Conservation (phyloP, 2,113 vertebrate genomes). For the Prinia subflava region DNA sequence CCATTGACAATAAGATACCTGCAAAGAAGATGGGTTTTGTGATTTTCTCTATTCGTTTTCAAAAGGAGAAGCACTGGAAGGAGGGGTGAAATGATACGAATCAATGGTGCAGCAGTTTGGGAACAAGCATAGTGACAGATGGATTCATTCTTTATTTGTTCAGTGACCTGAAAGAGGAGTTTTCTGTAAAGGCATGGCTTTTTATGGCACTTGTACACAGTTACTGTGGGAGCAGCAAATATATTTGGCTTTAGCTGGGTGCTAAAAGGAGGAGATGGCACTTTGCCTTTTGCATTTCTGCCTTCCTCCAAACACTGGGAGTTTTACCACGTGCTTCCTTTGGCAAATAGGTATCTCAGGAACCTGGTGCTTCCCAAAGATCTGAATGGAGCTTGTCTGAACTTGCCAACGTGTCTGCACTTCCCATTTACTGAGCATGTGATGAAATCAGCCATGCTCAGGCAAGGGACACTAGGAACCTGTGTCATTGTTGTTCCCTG, state of each 20-base stretch:
- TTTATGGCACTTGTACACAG: background rate
- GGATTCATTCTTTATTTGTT: background rate
- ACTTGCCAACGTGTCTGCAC: background rate
- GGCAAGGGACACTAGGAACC: background rate
- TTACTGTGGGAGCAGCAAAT: background rate
- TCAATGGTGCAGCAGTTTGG: background rate
- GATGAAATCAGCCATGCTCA: background rate
- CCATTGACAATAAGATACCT: background rate
- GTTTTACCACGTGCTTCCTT: background rate
- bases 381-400: background rate
- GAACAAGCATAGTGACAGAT: background rate
- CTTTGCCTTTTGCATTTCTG: background rate
- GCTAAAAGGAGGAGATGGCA: background rate
- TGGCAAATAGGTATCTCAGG: background rate
- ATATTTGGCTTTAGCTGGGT: background rate
- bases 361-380: background rate
- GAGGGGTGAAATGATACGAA: background rate
- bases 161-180: background rate
- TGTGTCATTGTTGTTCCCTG: background rate
- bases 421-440: background rate
- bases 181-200: background rate
- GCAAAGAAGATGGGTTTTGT: background rate
- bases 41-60: background rate
- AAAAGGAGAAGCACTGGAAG: background rate
- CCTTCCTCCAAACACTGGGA: background rate